Percentiles rank a stretch among this genome's conserved stretches.
Conservation (phyloP, 2,797 vertebrate species). For the Acipenser transmontanus region DNA sequence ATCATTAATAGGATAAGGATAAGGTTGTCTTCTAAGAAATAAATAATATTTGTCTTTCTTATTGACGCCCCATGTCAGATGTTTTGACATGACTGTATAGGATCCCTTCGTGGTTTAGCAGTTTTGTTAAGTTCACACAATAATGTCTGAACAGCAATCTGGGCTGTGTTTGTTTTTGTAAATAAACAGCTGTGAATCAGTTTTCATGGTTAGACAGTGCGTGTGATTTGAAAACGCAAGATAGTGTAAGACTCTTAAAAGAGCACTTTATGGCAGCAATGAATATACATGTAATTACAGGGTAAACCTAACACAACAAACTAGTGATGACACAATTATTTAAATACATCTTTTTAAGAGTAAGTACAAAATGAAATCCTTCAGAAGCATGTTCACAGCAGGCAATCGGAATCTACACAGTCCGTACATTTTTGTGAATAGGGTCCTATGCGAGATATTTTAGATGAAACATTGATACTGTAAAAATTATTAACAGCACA, state of each 20-base stretch:
- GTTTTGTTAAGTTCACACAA: too few species aligned
- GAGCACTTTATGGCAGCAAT: slow-evolving; percentile 27
- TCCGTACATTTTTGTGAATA: slow-evolving; percentile 44
- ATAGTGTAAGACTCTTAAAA: slow-evolving; percentile 20
- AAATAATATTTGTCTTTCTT: too few species aligned
- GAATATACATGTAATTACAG: slow-evolving; percentile 34
- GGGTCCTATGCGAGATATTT: neutral
- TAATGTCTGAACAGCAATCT: neutral
- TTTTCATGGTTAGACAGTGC: slow-evolving; percentile 27
- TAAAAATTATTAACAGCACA: slow-evolving; percentile 34
- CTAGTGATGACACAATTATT: slow-evolving; percentile 36
- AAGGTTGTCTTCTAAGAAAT: too few species aligned
- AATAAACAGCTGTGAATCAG: neutral
- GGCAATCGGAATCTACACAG: neutral
- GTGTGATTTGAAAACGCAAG: slow-evolving; percentile 25
- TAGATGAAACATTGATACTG: neutral
- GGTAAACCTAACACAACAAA: slow-evolving; percentile 35
- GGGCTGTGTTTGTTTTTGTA: neutral
- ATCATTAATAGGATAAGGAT: too few species aligned
- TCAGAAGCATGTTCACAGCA: slow-evolving; percentile 56
- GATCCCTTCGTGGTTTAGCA: too few species aligned
- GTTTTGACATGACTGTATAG: too few species aligned
- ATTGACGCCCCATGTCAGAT: too few species aligned
- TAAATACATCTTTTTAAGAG: slow-evolving; percentile 10
- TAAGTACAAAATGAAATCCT: slow-evolving; percentile 3